Evolutionary conservation across 1,140 invertebrate species (phyloP).

Genomic region (Belonocnema kinseyi): DNA sequence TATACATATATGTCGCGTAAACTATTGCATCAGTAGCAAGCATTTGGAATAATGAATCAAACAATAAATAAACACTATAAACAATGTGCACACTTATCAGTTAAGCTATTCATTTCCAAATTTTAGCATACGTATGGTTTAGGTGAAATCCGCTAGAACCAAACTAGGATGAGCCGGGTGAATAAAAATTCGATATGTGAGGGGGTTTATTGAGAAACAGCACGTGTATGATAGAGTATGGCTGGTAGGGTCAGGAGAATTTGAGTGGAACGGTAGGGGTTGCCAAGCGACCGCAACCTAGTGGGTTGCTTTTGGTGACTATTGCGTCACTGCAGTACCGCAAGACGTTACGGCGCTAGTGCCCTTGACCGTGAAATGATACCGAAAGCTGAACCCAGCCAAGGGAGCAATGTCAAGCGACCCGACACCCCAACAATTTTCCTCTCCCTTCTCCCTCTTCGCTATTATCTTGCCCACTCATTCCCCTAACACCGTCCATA

Average conservation of each 20-base stretch:
- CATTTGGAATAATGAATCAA: too few relatives aligned
- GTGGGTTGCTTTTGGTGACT: slow-evolving; percentile 65
- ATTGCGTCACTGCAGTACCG: slow-evolving; percentile 66
- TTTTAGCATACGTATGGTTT: too few relatives aligned
- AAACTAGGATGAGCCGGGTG: not conserved
- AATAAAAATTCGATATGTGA: slow-evolving; percentile 32
- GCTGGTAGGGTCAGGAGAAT: slow-evolving; percentile 42
- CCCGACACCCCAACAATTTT: slow-evolving; percentile 26
- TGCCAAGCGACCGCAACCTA: slow-evolving; percentile 60
- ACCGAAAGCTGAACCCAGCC: slow-evolving; percentile 25
- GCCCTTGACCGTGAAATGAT: slow-evolving; percentile 60
- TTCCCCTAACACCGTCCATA: too few relatives aligned
- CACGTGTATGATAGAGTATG: slow-evolving; percentile 57
- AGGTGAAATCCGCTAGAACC: too few relatives aligned
- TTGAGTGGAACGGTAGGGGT: slow-evolving; percentile 49
- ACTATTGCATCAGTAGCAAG: too few relatives aligned
- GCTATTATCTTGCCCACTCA: not conserved
- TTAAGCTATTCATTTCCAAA: too few relatives aligned
- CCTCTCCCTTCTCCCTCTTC: slow-evolving; percentile 10
- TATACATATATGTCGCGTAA: too few relatives aligned
- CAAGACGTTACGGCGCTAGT: slow-evolving; percentile 65
- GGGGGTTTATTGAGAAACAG: slow-evolving; percentile 62
- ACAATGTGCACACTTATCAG: too few relatives aligned
- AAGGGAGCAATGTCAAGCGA: slow-evolving; percentile 30
- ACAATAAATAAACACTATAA: too few relatives aligned